Evolutionary conservation across 2,888 invertebrate species (phyloP), one percentile per base, ranked within the genome.

Genomic region (Diarsia rubi): DNA sequence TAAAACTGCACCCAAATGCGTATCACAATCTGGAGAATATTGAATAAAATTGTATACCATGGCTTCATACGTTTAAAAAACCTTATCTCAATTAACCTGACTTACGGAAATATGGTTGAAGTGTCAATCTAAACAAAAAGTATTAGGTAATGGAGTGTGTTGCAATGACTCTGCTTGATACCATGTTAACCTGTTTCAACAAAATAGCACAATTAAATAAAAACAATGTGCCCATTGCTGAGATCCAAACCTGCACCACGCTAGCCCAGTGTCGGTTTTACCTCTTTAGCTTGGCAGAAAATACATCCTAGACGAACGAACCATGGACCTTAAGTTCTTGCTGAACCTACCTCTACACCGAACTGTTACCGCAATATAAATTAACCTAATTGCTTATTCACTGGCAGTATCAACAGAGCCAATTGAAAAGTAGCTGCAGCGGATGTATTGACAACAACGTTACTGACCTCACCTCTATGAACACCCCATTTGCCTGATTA

Each of bases 401-500:
- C 59, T 72, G 21, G n/a, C 19, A 54, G 21, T 66, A 59, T 72
- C 44, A 69, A 69, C 62, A 75, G 57, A 69, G 69, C n/a, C 47
- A n/a, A 73, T 72, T 69, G 79, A 45, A 59, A 69, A 24, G 69
- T 62, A 69, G 65, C 69, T 75, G 66, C 71, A 82, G 49, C 44
- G 37, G 69, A 62, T 66, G 12, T 64, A 72, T 63, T 69, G 83
- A 69, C 62, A 57, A n/a, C 54, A 76, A n/a, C n/a, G n/a, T 52
- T 59, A 21, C 24, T 24, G 49, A 54, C 60, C 49, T 70, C 67
- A 75, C 75, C 68, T 79, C 62, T 83, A 64, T 54, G 49, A 64
- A 76, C 64, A 79, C 62, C 42, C 69, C 80, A 82, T 83, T 83
- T 75, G 66, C 67, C 67, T 82, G 73, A 69, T 81, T 82, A 83